Evolutionary conservation across 2,113 vertebrate genomes (phyloP), one percentile per base, ranked within the genome.

Genomic region (Podarcis muralis): DNA sequence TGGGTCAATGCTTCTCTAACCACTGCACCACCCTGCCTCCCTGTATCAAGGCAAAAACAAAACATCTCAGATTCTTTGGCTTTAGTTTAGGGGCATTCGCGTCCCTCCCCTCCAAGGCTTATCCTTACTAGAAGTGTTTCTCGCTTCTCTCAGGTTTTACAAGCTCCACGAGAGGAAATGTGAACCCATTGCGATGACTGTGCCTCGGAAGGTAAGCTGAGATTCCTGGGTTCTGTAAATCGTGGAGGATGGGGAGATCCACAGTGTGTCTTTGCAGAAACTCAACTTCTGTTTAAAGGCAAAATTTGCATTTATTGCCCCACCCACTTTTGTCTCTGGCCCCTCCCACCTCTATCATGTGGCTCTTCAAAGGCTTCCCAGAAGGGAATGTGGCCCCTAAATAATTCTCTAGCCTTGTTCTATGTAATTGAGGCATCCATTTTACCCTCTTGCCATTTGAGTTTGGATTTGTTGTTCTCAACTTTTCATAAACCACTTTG

Each of bases 81-180:
- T 62, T 62, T 20, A 4, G 35, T 20, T 62, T 43, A 20, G 20
- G 6, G 27, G 62, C 15, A 66, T 13, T 16, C 43, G 6, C 84
- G 72, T 35, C 84, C 59, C n/a, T 9, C 20, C n/a, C 1, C 3
- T 20, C 25, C 22, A 27, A 57, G 7, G 65, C 7, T 9, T 16
- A 4, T 3, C 20, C 20, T 3, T 69, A 32, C 11, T 5, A 5
- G 15, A 59, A 7, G 22, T 6, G 3, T 13, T n/a, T 59, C 32
- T 71, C 5, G 16, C 35, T 68, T 72, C 68, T 74, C 84, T 20
- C 89, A 98, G 98, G 91, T 98, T 98, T 94, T 98, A 98, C 95
- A 98, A 98, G 92, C 97, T 98, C 18, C 98, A 97, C 0, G 98
- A 98, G 93, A 95, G 97, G 91, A 98, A 97, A 81, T 98, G 98